A percentile compares a stretch with the other conserved stretches of the same genome.
Evolutionary conservation across 92 coral and sea anemone genomes (phyloP).

Genomic region (Palythoa heliodiscus): DNA sequence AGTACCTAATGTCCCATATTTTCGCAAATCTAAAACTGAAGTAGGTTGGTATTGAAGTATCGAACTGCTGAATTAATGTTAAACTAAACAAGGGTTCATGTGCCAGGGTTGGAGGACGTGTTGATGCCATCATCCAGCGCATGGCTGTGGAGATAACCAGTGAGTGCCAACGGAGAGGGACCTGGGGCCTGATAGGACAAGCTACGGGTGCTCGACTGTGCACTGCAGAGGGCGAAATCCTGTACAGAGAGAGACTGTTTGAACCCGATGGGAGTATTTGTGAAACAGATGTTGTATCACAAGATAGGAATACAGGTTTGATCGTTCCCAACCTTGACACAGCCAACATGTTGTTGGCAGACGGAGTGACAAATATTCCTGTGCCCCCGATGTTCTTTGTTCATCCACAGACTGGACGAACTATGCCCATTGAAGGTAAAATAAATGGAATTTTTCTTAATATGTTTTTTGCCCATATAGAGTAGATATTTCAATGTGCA

Average conservation of each 20-base stretch:
- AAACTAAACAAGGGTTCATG: background rate
- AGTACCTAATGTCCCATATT: too few relatives aligned
- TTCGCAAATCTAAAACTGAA: too few relatives aligned
- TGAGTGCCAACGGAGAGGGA: constrained; percentile 96
- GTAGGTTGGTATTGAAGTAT: background rate
- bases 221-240: constrained; percentile 85
- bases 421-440: constrained; percentile 97
- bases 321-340: constrained; percentile 78
- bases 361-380: constrained; percentile 88
- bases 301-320: constrained; percentile 84
- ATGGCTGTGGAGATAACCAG: constrained; percentile 91
- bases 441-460: background rate
- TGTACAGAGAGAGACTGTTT: constrained; percentile 74
- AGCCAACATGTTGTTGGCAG: constrained; percentile 92
- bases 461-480: background rate
- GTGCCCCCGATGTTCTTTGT: constrained; percentile 90
- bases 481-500: background rate
- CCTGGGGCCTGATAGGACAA: constrained; percentile 92
- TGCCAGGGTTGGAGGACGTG: constrained; percentile 84
- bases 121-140: constrained; percentile 88
- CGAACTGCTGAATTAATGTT: background rate
- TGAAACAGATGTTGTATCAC: constrained; percentile 74
- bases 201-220: constrained; percentile 91
- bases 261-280: constrained; percentile 79
- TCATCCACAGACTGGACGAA: constrained; percentile 86